Base-by-base conservation (phyloP, 2,888 invertebrate genomes). In the Tortricodes alternella region DNA sequence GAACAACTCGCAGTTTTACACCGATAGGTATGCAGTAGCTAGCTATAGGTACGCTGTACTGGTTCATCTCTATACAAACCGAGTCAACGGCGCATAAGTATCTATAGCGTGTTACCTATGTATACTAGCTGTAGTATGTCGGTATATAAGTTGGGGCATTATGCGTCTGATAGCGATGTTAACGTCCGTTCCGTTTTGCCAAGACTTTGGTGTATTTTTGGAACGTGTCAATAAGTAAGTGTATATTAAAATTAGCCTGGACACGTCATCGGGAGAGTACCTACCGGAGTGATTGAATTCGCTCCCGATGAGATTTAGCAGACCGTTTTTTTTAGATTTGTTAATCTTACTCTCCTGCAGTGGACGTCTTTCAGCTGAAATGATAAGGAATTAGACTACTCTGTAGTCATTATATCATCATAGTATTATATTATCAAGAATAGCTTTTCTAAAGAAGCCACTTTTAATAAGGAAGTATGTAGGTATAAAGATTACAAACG, bases 161-260 rank as follows among this genome's bases (percentile, higher is more conserved):
- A 86, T 83, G 84, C 81, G 83, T 78, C 80, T 83, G 87, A 89
- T 89, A 86, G 83, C 84, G 79, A 80, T 89, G 89, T 89, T 89
- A 90, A 89, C 85, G 89, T 82, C 89, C 89, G 87, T 88, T 84
- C 84, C 78, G 89, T 87, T 89, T 89, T 88, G 89, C 89, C 89
- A 89, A 89, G 88, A 85, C 70, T 78, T 73, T 63, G 73, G 77
- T 80, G 78, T 89, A 89, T 90, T 90, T 89, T 89, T 85, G 88
- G 89, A 88, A 82, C 89, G 85, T 88, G 89, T 89, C 90, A 89
- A 90, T 89, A 90, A 88, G 83, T 89, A 87, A 89, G 89, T 88
- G 86, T 85, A 82, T 78, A 78, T 85, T 89, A 89, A 85, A 85
- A 87, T 85, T 89, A 89, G 89, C 74, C 69, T 64, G 78, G 83